These are phyloP conservation scores for Leptinotarsa lineolata DNA, from an alignment of 1,140 invertebrate genomes.

Conservation along the genomic window DNA sequence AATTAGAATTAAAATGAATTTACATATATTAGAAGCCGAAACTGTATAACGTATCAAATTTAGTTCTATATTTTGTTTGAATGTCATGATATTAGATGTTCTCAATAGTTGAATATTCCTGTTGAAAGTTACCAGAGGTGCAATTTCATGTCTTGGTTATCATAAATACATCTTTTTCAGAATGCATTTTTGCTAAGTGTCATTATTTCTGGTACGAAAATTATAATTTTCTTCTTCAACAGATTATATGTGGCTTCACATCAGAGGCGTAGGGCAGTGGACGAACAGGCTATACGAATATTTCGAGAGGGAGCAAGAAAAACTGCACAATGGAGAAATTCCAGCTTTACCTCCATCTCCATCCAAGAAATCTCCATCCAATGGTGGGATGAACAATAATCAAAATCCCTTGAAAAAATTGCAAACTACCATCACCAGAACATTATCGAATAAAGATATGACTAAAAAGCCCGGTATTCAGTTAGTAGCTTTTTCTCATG, in stretches of 20 bases:
- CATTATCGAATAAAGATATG: slow-evolving; percentile 57
- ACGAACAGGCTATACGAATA: slow-evolving; percentile 88
- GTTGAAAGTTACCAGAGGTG: too few species aligned
- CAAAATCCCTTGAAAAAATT: slow-evolving; percentile 58
- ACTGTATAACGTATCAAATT: too few species aligned
- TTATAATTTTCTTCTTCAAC: background rate
- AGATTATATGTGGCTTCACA: slow-evolving; percentile 93
- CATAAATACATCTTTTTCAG: background rate
- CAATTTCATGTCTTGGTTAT: background rate
- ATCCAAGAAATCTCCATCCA: slow-evolving; percentile 36
- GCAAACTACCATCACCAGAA: slow-evolving; percentile 60
- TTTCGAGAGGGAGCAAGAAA: slow-evolving; percentile 81
- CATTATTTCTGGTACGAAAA: too few species aligned
- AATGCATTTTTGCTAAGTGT: background rate
- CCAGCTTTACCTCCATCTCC: slow-evolving; percentile 42
- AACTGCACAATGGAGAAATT: slow-evolving; percentile 68
- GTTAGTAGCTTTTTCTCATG: slow-evolving; percentile 62
- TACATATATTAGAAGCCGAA: too few species aligned
- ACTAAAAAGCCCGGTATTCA: slow-evolving; percentile 57
- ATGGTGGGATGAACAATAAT: slow-evolving; percentile 32
- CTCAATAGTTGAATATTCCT: too few species aligned
- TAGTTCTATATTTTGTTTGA: too few species aligned
- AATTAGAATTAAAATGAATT: too few species aligned
- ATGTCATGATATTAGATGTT: too few species aligned
- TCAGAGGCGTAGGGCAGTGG: slow-evolving; percentile 93